These are phyloP conservation scores for Catharus minimus DNA, from an alignment of 2,113 vertebrate species.

Conservation along the genomic window DNA sequence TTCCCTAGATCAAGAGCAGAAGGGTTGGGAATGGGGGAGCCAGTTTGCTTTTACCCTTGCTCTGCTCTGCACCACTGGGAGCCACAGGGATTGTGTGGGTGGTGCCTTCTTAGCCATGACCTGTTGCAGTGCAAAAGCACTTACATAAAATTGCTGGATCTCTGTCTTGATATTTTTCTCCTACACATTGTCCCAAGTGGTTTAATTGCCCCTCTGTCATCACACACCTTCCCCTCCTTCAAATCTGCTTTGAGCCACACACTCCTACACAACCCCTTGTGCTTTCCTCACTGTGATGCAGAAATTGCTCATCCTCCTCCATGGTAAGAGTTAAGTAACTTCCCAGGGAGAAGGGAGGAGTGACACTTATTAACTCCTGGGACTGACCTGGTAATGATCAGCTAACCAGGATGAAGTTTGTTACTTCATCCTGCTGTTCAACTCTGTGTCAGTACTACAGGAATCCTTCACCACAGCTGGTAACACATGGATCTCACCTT, in stretches of 20 bases:
- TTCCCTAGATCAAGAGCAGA: background rate
- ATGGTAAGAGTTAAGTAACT: conserved; percentile 36
- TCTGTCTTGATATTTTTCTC: conserved; percentile 4
- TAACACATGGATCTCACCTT: background rate
- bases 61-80: background rate
- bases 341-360: conserved; percentile 26
- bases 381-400: background rate
- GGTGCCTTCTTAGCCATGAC: background rate
- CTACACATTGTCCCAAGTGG: conserved; percentile 15
- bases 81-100: background rate
- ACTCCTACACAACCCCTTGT: background rate
- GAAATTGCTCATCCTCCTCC: conserved; percentile 27
- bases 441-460: background rate
- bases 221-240: conserved; percentile 34
- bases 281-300: conserved; percentile 28
- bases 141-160: conserved; percentile 7
- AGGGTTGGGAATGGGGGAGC: background rate
- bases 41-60: background rate
- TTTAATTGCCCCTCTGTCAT: conserved; percentile 35
- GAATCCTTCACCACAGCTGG: background rate
- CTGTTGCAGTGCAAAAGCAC: background rate
- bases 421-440: background rate
- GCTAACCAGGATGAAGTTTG: background rate
- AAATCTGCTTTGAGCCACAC: conserved; percentile 1
- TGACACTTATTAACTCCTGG: background rate